These are phyloP conservation scores for Percopsis omiscomaycus DNA, from an alignment of 2,797 vertebrate species.

Conservation along the genomic window DNA sequence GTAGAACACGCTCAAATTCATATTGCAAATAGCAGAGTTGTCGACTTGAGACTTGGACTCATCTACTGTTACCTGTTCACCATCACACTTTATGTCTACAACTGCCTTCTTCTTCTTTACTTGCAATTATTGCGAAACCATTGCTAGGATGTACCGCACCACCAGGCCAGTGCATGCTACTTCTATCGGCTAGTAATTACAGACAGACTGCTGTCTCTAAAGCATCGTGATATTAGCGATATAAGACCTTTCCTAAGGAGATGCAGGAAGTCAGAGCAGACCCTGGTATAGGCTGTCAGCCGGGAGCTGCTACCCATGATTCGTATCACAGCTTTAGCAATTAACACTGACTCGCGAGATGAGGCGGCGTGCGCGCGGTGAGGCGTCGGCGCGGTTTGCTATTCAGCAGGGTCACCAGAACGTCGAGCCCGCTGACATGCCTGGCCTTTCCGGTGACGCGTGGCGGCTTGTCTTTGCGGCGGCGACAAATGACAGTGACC, in stretches of 20 bases:
- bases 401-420: constrained; percentile 39
- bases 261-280: constrained; percentile 7
- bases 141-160: too few species aligned
- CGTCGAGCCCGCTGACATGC: constrained; percentile 51
- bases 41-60: too few species aligned
- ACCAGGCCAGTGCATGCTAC: too few species aligned
- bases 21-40: too few species aligned
- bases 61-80: too few species aligned
- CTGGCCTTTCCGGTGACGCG: constrained; percentile 67
- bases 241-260: not conserved
- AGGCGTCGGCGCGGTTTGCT: constrained; percentile 42
- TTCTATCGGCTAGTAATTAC: not conserved
- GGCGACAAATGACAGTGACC: constrained; percentile 74
- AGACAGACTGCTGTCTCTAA: not conserved
- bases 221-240: constrained; percentile 1
- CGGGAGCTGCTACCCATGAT: constrained; percentile 30
- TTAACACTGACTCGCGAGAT: constrained; percentile 44
- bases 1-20: too few species aligned
- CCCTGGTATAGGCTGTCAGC: constrained; percentile 23
- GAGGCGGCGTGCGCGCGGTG: constrained; percentile 15
- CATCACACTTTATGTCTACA: too few species aligned
- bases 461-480: constrained; percentile 60
- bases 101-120: too few species aligned
- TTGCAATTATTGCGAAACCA: too few species aligned
- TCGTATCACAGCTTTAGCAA: constrained; percentile 40